These are phyloP conservation scores for Allobates femoralis DNA, from an alignment of 2,797 vertebrate species.

Conservation along the genomic window DNA sequence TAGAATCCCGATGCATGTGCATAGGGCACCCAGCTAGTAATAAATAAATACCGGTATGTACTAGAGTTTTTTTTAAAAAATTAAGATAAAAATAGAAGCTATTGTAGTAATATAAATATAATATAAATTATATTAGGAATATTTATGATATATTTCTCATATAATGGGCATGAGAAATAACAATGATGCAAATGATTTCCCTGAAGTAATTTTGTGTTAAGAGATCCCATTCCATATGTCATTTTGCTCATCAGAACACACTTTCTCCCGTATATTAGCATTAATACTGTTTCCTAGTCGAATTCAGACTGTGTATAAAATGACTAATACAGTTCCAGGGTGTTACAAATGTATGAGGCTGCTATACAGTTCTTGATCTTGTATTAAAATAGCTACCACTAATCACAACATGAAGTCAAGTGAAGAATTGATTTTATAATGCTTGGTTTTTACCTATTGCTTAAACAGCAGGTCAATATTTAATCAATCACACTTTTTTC, in stretches of 20 bases:
- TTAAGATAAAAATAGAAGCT: too few relatives aligned
- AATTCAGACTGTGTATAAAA: conserved; percentile 34
- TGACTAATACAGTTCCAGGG: conserved; percentile 34
- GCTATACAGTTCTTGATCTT: conserved; percentile 43
- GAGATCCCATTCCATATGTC: conserved; percentile 24
- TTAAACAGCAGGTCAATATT: conserved; percentile 65
- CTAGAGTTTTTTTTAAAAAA: too few relatives aligned
- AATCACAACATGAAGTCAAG: conserved; percentile 63
- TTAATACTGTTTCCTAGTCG: conserved; percentile 32
- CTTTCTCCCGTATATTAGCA: conserved; percentile 19
- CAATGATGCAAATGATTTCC: conserved; percentile 18
- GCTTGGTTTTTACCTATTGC: conserved; percentile 60
- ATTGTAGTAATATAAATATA: too few relatives aligned
- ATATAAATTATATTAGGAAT: not conserved
- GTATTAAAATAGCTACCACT: conserved; percentile 62
- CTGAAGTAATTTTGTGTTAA: conserved; percentile 33
- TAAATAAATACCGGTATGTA: too few relatives aligned
- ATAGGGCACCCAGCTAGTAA: too few relatives aligned
- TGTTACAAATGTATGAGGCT: conserved; percentile 52
- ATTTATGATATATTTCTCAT: not conserved
- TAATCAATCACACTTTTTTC: conserved; percentile 62
- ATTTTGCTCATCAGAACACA: conserved; percentile 33
- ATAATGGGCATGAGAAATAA: not conserved
- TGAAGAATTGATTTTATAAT: conserved; percentile 64
- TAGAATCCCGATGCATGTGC: too few relatives aligned